These are phyloP conservation scores for Muscina levida DNA, from an alignment of 2,888 invertebrate species.

Conservation along the genomic window DNA sequence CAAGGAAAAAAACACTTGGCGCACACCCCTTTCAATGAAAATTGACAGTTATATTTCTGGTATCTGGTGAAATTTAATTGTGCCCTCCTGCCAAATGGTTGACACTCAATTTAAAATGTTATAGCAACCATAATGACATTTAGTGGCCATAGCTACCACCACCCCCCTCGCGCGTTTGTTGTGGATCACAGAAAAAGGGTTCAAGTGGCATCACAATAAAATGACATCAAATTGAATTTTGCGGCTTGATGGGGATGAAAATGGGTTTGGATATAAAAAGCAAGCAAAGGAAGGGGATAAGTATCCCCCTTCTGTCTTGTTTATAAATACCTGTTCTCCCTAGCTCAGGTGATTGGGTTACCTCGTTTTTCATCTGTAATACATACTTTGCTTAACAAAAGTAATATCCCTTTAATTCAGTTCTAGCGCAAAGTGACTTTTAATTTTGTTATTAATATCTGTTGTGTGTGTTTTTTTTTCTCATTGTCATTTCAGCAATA, in stretches of 20 bases:
- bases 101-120: constrained; percentile 56
- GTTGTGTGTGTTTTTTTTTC: constrained; percentile 68
- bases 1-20: too few relatives aligned
- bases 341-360: too few relatives aligned
- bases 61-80: constrained; percentile 46
- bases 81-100: constrained; percentile 40
- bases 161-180: background rate
- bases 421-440: background rate
- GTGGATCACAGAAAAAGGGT: background rate
- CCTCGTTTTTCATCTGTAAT: too few relatives aligned
- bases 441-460: background rate
- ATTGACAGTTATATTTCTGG: background rate
- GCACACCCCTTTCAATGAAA: background rate
- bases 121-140: constrained; percentile 41
- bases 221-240: constrained; percentile 57
- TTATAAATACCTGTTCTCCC: too few relatives aligned
- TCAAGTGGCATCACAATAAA: constrained; percentile 53
- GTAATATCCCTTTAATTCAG: too few relatives aligned
- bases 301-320: too few relatives aligned
- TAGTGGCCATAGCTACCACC: constrained; percentile 41
- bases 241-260: constrained; percentile 45
- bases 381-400: too few relatives aligned
- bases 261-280: too few relatives aligned
- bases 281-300: too few relatives aligned
- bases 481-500: constrained; percentile 84